A percentile compares a stretch with the other conserved stretches of the same genome.
These are phyloP conservation scores for Centroberyx gerrardi DNA, from an alignment of 2,797 vertebrate species.

Conservation along the genomic window DNA sequence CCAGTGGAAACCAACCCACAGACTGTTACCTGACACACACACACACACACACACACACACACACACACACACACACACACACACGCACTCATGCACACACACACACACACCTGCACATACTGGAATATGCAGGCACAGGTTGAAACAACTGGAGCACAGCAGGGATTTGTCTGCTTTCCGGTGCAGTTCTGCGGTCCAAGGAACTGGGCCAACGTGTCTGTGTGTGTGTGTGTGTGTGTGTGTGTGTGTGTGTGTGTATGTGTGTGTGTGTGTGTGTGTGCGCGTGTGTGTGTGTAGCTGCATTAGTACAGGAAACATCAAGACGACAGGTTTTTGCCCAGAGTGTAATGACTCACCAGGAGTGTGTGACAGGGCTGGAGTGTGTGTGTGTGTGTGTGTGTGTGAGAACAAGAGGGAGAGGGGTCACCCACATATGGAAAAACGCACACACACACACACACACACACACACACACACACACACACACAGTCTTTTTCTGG, in stretches of 20 bases:
- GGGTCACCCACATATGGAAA: neutral
- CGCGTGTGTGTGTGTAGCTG: neutral
- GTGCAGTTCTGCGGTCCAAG: neutral
- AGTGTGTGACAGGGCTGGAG: no score
- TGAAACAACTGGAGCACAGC: constrained; percentile 13
- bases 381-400: no score
- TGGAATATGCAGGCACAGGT: neutral
- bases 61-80: no score
- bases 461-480: constrained; percentile 13
- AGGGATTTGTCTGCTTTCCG: constrained; percentile 25
- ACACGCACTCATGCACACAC: no score
- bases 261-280: constrained; percentile 5
- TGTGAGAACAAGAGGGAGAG: no score
- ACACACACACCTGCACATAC: no score
- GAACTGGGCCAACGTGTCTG: neutral
- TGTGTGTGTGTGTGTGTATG: constrained; percentile 3
- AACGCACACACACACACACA: neutral
- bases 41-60: no score
- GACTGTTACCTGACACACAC: neutral
- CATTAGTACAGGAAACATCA: no score
- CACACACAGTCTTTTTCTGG: neutral
- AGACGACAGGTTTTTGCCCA: no score
- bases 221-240: constrained; percentile 12
- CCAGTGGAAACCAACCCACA: neutral
- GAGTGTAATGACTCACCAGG: no score